Evolutionary conservation across 2,797 vertebrate genomes (phyloP).

Genomic region (Hapalemur alaotrensis): DNA sequence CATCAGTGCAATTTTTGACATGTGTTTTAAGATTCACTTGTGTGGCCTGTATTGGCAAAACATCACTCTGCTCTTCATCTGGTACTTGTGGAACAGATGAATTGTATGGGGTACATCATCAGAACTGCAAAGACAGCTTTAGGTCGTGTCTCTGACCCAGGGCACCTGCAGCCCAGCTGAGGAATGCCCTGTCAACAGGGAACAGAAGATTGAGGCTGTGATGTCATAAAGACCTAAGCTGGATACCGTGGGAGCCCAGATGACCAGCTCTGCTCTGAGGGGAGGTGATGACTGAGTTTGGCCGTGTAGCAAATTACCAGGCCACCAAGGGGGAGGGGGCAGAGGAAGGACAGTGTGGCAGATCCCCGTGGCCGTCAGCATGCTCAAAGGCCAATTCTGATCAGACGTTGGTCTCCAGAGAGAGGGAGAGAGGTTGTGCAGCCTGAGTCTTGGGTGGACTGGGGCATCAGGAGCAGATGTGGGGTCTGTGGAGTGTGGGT

Average conservation of each 20-base stretch:
- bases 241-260: neutral
- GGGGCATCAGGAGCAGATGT: neutral
- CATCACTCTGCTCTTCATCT: neutral
- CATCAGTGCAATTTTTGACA: neutral
- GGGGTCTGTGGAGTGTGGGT: neutral
- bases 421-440: neutral
- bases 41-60: neutral
- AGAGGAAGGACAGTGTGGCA: neutral
- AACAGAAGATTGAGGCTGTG: neutral
- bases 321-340: neutral
- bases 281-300: neutral
- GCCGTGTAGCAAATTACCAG: neutral
- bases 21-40: neutral
- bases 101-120: fast-evolving
- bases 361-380: neutral
- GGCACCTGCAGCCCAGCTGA: neutral
- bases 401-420: neutral
- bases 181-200: neutral
- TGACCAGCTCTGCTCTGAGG: neutral
- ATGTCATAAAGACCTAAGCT: neutral
- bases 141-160: neutral
- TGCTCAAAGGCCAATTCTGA: neutral
- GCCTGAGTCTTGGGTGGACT: neutral
- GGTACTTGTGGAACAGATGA: neutral
- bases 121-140: neutral